Percentiles rank a stretch among this genome's conserved stretches.
Conservation (phyloP, 1,140 invertebrate genomes). For the Trachymyrmex cornetzi region DNA sequence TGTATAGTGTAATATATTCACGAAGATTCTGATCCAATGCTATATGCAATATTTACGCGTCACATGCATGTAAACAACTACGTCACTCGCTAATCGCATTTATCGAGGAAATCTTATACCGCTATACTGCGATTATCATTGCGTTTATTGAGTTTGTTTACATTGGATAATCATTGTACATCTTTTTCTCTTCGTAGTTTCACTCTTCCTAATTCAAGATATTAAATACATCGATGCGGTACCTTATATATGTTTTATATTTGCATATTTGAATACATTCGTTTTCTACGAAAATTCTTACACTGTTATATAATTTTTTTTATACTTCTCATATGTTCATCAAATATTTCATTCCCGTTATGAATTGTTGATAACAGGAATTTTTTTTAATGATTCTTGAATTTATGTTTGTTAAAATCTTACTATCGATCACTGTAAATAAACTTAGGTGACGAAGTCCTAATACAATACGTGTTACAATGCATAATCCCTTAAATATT, state of each 20-base stretch:
- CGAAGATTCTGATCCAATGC: conserved; percentile 9
- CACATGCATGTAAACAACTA: conserved; percentile 27
- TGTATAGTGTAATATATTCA: conserved; percentile 22
- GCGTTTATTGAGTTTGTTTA: background rate
- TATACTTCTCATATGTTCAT: background rate
- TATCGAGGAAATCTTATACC: background rate
- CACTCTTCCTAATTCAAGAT: background rate
- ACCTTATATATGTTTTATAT: background rate
- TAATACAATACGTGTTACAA: conserved; percentile 12
- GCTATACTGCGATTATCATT: background rate
- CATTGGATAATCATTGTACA: background rate
- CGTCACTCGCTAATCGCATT: conserved; percentile 17
- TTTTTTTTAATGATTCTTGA: background rate
- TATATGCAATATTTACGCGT: conserved; percentile 16
- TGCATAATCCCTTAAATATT: conserved; percentile 5
- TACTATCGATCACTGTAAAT: background rate
- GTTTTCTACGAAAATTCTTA: background rate
- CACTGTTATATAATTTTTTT: background rate
- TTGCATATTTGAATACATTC: background rate
- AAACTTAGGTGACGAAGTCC: background rate
- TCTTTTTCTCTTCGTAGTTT: background rate
- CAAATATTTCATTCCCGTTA: background rate
- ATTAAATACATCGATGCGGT: background rate
- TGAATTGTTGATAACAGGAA: background rate
- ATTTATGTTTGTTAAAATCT: background rate